Evolutionary conservation across 1,140 invertebrate genomes (phyloP), one percentile per base, ranked within the genome.

Genomic region (Cydia splendana): DNA sequence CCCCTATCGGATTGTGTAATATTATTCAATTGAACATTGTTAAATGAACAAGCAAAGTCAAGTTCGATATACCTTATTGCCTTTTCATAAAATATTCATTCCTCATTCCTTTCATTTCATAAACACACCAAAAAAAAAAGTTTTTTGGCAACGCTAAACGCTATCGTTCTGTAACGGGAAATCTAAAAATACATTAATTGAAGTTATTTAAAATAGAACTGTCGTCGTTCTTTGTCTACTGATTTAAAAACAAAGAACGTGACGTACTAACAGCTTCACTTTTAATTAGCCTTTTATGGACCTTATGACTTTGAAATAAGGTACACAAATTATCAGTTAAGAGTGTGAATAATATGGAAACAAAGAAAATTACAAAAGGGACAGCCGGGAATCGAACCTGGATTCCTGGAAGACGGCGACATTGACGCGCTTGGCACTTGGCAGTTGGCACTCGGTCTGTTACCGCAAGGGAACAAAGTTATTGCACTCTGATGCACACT

Each of bases 381-480:
- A 24, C 7, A 1, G 67, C 13, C 67, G 34, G 30, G 67, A 18
- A 71, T 71, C 30, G 67, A 42, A 71, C 65, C 28, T 6, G 38
- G 34, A 71, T 71, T 71, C 67, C 67, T 38, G 67, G 67, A 71
- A 71, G 34, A 71, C 7, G n/a, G 30, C 34, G 67, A 71, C 67
- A 71, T 71, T 71, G 67, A 71, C 67, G 34, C 15, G 20, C 34
- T 42, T 71, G 67, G 67, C 67, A 71, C 30, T 38, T 38, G 34
- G 67, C 67, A 71, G 15, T 38, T 38, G 34, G 34, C 34, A 71
- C 4, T 12, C 6, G 4, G 28, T 24, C 67, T 45, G 42, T 12
- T 45, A 5, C 65, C 4, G 28, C 24, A 38, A 38, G 28, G 28
- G 34, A 42, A 38, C 15, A 71, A 71, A 71, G 24, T 67, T 62